Conservation (phyloP, 2,113 vertebrate genomes). For the Oxyruncus cristatus region DNA sequence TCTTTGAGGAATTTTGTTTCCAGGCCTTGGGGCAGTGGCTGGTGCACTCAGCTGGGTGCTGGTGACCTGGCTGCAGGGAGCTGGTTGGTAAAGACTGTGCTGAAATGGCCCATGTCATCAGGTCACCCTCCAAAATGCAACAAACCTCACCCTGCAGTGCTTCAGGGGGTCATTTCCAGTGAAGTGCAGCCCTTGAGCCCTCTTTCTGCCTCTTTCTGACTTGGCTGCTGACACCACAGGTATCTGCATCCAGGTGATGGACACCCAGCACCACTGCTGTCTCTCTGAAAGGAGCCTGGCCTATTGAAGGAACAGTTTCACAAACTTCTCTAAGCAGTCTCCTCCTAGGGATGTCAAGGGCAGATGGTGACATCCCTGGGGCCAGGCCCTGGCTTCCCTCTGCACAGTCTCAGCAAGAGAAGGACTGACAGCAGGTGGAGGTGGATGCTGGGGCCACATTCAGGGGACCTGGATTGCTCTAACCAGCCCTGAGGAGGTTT, state of each 20-base stretch:
- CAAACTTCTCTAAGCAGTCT: neutral
- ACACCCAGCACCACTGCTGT: accelerated
- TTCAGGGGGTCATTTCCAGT: neutral
- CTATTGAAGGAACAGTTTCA: neutral
- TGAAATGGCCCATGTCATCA: accelerated
- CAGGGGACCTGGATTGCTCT: neutral
- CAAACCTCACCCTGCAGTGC: neutral
- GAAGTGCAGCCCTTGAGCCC: neutral
- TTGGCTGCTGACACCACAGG: neutral
- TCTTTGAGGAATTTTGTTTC: neutral
- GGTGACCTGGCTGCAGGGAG: neutral
- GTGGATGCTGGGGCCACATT: accelerated
- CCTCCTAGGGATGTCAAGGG: accelerated
- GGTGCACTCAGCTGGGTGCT: accelerated
- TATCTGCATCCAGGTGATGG: neutral
- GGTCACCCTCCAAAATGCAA: neutral
- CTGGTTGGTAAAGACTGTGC: neutral
- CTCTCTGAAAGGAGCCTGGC: neutral
- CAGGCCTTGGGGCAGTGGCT: accelerated
- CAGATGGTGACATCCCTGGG: neutral
- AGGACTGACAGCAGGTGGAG: accelerated
- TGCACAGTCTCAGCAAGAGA: neutral
- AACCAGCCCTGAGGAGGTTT: accelerated
- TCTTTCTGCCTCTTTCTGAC: neutral
- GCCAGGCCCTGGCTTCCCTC: neutral